Evolutionary conservation across 2,113 vertebrate genomes (phyloP).

Genomic region (Psittacula cyanocephala): DNA sequence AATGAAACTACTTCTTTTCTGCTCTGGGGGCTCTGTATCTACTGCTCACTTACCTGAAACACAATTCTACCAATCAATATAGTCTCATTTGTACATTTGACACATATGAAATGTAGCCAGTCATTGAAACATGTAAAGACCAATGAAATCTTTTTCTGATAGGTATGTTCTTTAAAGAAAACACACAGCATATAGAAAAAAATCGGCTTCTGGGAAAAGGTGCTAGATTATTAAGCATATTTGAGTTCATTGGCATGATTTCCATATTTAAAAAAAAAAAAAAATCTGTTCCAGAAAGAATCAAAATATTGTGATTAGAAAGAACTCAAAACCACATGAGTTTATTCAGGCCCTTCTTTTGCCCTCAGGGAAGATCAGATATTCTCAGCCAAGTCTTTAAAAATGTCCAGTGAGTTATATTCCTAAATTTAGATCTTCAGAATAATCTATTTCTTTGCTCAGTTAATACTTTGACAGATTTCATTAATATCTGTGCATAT

Average conservation of each 20-base stretch:
- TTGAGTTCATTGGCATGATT: background rate
- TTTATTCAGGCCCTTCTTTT: background rate
- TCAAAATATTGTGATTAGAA: background rate
- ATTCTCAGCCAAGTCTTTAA: background rate
- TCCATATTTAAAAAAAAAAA: background rate
- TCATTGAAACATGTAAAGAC: background rate
- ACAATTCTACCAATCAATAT: background rate
- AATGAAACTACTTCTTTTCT: conserved; percentile 61
- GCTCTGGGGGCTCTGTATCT: conserved; percentile 27
- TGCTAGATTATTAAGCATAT: background rate
- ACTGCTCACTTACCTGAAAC: conserved; percentile 28
- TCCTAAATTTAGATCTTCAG: background rate
- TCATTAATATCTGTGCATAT: background rate
- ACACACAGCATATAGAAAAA: background rate
- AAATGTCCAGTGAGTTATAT: background rate
- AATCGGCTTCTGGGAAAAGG: background rate
- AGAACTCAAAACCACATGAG: background rate
- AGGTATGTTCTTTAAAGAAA: background rate
- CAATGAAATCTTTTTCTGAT: background rate
- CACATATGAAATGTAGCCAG: background rate
- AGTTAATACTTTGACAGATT: background rate
- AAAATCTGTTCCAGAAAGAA: background rate
- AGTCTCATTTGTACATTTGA: background rate
- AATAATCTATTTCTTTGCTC: background rate
- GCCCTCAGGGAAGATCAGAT: background rate